Conservation (phyloP, 2,113 vertebrate species). For the Poeciliopsis prolifica region DNA sequence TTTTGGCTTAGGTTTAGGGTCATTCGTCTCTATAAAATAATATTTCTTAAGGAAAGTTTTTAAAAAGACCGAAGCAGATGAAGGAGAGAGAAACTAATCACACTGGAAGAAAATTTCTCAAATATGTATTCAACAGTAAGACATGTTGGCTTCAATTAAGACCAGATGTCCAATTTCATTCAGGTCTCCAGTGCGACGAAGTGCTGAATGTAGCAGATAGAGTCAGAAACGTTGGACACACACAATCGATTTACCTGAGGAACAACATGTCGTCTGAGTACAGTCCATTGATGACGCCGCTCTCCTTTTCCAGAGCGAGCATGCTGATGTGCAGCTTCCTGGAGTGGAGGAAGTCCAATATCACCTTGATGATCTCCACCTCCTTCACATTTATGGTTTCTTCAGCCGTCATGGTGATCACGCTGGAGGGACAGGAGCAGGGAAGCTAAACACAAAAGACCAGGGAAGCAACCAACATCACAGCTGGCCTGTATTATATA, state of each 20-base stretch:
- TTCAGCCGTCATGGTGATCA: slow-evolving; percentile 93
- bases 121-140: not conserved
- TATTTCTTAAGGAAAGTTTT: not conserved
- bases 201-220: slow-evolving; percentile 6
- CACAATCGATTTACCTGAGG: slow-evolving; percentile 81
- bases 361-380: slow-evolving; percentile 96
- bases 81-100: not conserved
- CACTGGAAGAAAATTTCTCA: not conserved
- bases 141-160: slow-evolving; percentile 36
- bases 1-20: too few relatives aligned
- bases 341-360: slow-evolving; percentile 96
- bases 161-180: slow-evolving; percentile 9
- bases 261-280: slow-evolving; percentile 99
- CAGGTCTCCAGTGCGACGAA: slow-evolving; percentile 13
- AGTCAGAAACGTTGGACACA: slow-evolving; percentile 8
- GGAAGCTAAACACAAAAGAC: not conserved
- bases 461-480: not conserved
- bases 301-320: slow-evolving; percentile 97
- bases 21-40: not conserved
- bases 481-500: too few relatives aligned
- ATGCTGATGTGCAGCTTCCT: slow-evolving; percentile 98
- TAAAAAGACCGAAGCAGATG: not conserved
- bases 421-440: slow-evolving; percentile 13
- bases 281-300: slow-evolving; percentile 96
- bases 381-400: slow-evolving; percentile 99